Evolutionary conservation across 2,888 invertebrate species (phyloP), one percentile per base, ranked within the genome.

Genomic region (Margaritifera margaritifera): DNA sequence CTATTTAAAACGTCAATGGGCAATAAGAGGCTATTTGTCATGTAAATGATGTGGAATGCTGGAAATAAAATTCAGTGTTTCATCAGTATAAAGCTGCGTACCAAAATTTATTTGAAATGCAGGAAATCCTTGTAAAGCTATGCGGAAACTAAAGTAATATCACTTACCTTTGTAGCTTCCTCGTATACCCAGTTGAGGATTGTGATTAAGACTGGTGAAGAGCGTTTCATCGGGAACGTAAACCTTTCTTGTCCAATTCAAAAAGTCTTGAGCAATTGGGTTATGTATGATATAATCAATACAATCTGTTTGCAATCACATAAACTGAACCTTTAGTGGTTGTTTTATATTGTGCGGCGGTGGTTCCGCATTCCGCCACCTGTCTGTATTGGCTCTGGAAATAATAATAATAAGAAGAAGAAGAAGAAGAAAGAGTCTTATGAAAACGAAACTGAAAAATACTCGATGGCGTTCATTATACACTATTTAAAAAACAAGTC

Each of bases 151-250:
- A n/a, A n/a, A n/a, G n/a, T n/a, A n/a, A n/a, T n/a, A n/a, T 19
- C 22, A 25, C 50, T 61, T 72, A 84, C 86, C 86, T 72, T 68
- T 77, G 55, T 85, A 86, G 1, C 84, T 72, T 20, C 86, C 86
- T 6, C 81, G 84, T 1, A 85, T 76, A 1, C 72, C 68, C 1
- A 85, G 63, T 22, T 81, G 79, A 11, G 84, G 79, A 66, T 85
- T 87, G 70, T 85, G 81, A 64, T 86, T 86, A 6, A 87, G 68
- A 6, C 83, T 81, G 0, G 84, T 52, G 71, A 86, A 88, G 68
- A 79, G 85, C 5, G 82, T 80, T 69, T 88, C 88, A 66, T 87
- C 88, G 0, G 87, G 84, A 2, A 81, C 69, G 2, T 76, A 63
- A 6, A 81, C 80, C 19, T 82, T 77, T 20, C 68, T 72, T 63